These are phyloP conservation scores for Pygoscelis antarcticus DNA, from an alignment of 2,113 vertebrate genomes.

Conservation along the genomic window DNA sequence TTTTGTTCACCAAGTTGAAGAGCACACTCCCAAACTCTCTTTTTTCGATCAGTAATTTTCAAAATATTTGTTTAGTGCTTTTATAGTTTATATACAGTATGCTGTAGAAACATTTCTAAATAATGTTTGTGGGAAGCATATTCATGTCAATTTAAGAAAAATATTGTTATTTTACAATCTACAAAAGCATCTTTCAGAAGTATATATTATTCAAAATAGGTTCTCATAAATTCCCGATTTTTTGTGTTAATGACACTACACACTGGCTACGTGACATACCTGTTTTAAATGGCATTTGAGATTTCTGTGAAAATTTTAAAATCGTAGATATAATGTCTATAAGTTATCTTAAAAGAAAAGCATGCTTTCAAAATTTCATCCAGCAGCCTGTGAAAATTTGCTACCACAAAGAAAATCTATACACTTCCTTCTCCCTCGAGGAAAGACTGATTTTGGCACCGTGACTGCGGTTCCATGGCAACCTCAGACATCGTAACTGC, in stretches of 20 bases:
- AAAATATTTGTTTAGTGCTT: neutral
- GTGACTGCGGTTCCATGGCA: constrained; percentile 3
- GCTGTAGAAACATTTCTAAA: neutral
- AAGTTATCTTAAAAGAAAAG: neutral
- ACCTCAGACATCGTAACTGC: neutral
- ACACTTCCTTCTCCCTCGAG: neutral
- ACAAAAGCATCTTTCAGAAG: neutral
- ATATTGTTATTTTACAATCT: neutral
- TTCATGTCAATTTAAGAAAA: neutral
- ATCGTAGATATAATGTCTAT: neutral
- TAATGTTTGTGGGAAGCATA: neutral
- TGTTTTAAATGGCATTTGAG: neutral
- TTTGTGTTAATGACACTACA: neutral
- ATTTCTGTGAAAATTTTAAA: neutral
- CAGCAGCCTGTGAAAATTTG: neutral
- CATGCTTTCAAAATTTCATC: neutral
- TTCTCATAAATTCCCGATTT: neutral
- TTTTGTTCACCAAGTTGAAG: neutral
- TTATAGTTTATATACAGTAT: neutral
- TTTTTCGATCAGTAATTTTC: neutral
- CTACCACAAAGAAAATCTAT: neutral
- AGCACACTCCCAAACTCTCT: neutral
- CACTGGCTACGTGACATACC: neutral
- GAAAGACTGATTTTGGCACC: neutral
- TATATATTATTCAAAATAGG: neutral